Conservation (phyloP, 37 sponge, comb jelly and placozoan species). For the Cladorhizidae sp. region DNA sequence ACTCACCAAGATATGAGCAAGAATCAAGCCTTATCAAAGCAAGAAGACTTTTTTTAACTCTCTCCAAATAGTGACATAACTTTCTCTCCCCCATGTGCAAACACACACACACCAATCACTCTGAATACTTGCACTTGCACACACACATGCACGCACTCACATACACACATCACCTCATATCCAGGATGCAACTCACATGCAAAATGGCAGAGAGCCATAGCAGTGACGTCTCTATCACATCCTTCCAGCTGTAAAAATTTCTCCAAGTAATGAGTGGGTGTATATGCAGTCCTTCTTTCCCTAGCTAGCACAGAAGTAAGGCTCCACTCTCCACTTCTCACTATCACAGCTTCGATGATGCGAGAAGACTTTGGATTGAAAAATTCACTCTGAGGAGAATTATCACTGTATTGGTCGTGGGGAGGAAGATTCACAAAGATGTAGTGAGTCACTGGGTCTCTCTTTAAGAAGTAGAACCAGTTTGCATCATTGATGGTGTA, state of each 20-base stretch:
- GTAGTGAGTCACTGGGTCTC: background rate
- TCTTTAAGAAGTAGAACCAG: constrained; percentile 10
- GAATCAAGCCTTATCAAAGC: no score
- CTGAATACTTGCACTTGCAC: background rate
- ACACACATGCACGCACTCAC: constrained; percentile 17
- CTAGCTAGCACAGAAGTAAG: background rate
- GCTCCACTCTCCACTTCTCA: background rate
- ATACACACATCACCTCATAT: background rate
- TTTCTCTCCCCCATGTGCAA: background rate
- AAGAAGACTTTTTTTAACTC: no score
- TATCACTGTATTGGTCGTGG: background rate
- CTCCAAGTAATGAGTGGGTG: constrained; percentile 20
- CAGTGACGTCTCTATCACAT: background rate
- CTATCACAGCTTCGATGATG: constrained; percentile 19
- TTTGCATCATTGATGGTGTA: background rate
- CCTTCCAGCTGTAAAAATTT: constrained; percentile 33
- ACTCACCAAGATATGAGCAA: no score
- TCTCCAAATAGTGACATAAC: no score
- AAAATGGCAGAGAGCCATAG: constrained; percentile 32
- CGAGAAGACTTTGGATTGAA: constrained; percentile 7
- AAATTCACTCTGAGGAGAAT: background rate
- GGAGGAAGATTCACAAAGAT: constrained; percentile 49
- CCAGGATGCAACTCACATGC: constrained; percentile 14
- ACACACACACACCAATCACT: background rate
- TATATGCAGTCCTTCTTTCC: background rate